Percentiles rank a stretch among this genome's conserved stretches.
Evolutionary conservation across 2,797 vertebrate species (phyloP).

Genomic region (Antrozous pallidus): DNA sequence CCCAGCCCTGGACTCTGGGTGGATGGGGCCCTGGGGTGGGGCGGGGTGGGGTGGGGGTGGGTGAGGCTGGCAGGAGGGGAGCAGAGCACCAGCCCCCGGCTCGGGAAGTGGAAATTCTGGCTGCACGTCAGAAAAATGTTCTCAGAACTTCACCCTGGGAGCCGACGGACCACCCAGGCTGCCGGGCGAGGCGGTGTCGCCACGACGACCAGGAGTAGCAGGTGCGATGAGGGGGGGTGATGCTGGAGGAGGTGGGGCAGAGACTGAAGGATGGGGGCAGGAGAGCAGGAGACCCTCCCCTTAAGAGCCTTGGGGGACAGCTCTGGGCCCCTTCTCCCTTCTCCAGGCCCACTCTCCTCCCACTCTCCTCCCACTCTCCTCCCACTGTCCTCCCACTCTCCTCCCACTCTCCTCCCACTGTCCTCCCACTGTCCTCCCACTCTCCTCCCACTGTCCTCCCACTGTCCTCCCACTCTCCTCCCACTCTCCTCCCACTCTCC

Average conservation of each 20-base stretch:
- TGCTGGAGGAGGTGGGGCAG: neutral
- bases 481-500: too few relatives aligned
- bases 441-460: too few relatives aligned
- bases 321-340: too few relatives aligned
- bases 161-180: constrained; percentile 61
- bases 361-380: too few relatives aligned
- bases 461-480: too few relatives aligned
- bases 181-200: constrained; percentile 28
- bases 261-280: too few relatives aligned
- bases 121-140: constrained; percentile 58
- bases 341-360: too few relatives aligned
- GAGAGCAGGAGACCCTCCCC: neutral
- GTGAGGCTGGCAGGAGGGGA: neutral
- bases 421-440: too few relatives aligned
- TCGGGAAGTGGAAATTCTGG: constrained; percentile 53
- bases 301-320: fast-evolving
- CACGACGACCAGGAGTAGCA: constrained; percentile 41
- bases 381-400: too few relatives aligned
- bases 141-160: constrained; percentile 41
- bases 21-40: neutral
- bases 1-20: too few relatives aligned
- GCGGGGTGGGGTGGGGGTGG: too few relatives aligned
- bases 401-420: too few relatives aligned
- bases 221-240: constrained; percentile 23
- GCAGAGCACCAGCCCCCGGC: constrained; percentile 46